A percentile compares a stretch with the other conserved stretches of the same genome.
These are phyloP conservation scores for Schizopygopsis pylzovi DNA, from an alignment of 2,797 vertebrate species.

Conservation along the genomic window DNA sequence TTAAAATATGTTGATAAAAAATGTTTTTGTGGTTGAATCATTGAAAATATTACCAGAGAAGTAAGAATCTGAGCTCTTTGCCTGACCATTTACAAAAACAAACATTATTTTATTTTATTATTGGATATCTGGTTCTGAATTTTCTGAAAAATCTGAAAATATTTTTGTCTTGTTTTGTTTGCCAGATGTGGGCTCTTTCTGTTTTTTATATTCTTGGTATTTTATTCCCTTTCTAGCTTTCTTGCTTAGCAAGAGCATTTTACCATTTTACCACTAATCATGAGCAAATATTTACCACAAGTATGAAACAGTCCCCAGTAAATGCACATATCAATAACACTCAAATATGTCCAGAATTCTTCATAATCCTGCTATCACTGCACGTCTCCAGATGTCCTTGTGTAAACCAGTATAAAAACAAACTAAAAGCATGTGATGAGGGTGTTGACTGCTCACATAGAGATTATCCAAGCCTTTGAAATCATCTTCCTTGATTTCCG, in stretches of 20 bases:
- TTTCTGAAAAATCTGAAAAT: background rate
- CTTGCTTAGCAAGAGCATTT: constrained; percentile 3
- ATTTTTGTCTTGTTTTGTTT: background rate
- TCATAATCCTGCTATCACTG: constrained; percentile 8
- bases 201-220: background rate
- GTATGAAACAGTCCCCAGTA: constrained; percentile 19
- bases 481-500: constrained; percentile 93
- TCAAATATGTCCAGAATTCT: constrained; percentile 21
- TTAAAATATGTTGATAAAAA: too few relatives aligned
- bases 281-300: constrained; percentile 40
- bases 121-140: background rate
- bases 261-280: constrained; percentile 14
- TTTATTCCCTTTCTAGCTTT: background rate
- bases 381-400: constrained; percentile 33
- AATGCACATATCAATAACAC: constrained; percentile 31
- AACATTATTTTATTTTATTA: background rate
- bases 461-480: constrained; percentile 90
- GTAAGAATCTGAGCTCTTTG: background rate
- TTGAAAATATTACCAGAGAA: background rate
- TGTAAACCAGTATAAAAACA: constrained; percentile 15
- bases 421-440: background rate
- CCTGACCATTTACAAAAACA: background rate
- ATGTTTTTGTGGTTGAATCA: background rate
- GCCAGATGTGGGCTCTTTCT: background rate
- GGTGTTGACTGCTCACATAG: constrained; percentile 82